These are phyloP conservation scores for Papilio protenor DNA, from an alignment of 2,888 invertebrate genomes.

Conservation along the genomic window DNA sequence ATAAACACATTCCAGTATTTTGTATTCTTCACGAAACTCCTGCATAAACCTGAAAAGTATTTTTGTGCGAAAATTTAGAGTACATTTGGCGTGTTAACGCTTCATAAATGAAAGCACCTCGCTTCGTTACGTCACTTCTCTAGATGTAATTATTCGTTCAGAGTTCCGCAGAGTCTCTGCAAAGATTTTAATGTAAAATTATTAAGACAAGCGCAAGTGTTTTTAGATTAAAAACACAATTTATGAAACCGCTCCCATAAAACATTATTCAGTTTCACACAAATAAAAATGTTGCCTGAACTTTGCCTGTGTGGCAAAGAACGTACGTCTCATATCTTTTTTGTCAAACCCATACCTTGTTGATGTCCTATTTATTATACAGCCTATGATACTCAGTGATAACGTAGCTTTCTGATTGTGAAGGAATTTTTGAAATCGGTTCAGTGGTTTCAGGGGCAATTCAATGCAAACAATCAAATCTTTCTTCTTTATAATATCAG, in stretches of 20 bases:
- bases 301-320: no score
- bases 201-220: slow-evolving; percentile 5
- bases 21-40: slow-evolving; percentile 9
- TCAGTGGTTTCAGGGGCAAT: no score
- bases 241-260: not conserved
- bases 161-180: not conserved
- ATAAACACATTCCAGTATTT: slow-evolving; percentile 16
- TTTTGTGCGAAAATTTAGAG: slow-evolving; percentile 16
- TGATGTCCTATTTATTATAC: no score
- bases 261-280: slow-evolving; percentile 1
- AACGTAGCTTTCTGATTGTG: no score
- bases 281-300: no score
- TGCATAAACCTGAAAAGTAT: slow-evolving; percentile 19
- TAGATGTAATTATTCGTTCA: slow-evolving; percentile 21
- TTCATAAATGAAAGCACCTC: slow-evolving; percentile 24
- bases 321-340: no score
- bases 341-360: no score
- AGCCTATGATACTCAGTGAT: no score
- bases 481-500: no score
- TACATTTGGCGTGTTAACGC: slow-evolving; percentile 14
- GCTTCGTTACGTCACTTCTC: slow-evolving; percentile 28
- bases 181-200: slow-evolving; percentile 30
- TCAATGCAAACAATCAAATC: no score
- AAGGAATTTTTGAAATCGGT: no score
- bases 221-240: slow-evolving; percentile 8